phyloP scores from a whole-genome alignment of 2,888 invertebrate genomes.

The Matsumyia berberina region DNA sequence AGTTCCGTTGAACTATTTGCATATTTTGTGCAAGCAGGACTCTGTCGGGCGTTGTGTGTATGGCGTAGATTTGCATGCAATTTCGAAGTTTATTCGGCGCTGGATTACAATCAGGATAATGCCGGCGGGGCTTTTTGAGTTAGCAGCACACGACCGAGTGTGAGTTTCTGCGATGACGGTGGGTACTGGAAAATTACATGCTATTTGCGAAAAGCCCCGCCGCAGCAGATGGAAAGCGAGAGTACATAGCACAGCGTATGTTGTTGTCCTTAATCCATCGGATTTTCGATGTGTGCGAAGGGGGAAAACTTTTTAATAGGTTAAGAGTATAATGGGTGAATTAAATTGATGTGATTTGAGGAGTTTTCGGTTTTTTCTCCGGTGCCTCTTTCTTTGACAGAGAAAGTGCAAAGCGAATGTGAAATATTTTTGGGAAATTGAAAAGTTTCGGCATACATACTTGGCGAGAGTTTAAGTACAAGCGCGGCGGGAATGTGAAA shows the following conservation, averaged over 20 bases:
- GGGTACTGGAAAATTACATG: slow-evolving; percentile 55
- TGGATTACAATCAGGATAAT: slow-evolving; percentile 72
- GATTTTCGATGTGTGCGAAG: slow-evolving; percentile 10
- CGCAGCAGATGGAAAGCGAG: slow-evolving; percentile 43
- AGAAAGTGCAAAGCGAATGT: not conserved
- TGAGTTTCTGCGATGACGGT: slow-evolving; percentile 15
- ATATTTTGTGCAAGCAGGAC: slow-evolving; percentile 47
- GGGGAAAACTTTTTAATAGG: slow-evolving; percentile 52
- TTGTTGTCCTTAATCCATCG: slow-evolving; percentile 43
- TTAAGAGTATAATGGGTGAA: slow-evolving; percentile 55
- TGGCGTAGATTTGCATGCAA: slow-evolving; percentile 64
- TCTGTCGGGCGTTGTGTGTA: slow-evolving; percentile 14
- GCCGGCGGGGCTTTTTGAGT: slow-evolving; percentile 58
- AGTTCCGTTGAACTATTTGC: slow-evolving; percentile 62
- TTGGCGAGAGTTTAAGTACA: too few species aligned
- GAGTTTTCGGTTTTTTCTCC: slow-evolving; percentile 2
- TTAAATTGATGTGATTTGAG: slow-evolving; percentile 48
- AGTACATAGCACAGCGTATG: slow-evolving; percentile 38
- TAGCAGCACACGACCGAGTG: slow-evolving; percentile 30
- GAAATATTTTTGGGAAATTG: slow-evolving; percentile 4
- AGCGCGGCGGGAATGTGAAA: too few species aligned
- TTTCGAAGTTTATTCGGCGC: slow-evolving; percentile 64
- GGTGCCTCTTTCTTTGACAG: not conserved
- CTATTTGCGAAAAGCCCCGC: slow-evolving; percentile 28
- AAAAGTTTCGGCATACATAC: not conserved